These are phyloP conservation scores for Stenichneumon culpator DNA, from an alignment of 2,888 invertebrate genomes.

Conservation along the genomic window DNA sequence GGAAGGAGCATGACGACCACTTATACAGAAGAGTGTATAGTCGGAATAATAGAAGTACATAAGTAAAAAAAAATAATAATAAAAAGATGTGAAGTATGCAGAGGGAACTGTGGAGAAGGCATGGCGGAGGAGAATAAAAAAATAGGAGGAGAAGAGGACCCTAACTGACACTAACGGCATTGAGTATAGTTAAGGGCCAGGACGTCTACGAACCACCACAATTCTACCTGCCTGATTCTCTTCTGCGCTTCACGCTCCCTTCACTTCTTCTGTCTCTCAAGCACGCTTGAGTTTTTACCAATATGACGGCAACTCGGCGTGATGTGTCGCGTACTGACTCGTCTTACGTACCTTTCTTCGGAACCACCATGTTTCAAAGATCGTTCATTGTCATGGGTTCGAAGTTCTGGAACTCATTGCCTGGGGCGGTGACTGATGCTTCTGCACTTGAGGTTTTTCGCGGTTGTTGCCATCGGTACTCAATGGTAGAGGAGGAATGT, in stretches of 20 bases:
- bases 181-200: conserved; percentile 76
- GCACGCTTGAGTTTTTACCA: conserved; percentile 79
- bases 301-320: too few species aligned
- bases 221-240: conserved; percentile 76
- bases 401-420: too few species aligned
- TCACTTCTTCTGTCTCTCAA: conserved; percentile 65
- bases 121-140: conserved; percentile 37
- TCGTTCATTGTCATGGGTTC: too few species aligned
- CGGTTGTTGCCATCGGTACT: too few species aligned
- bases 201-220: conserved; percentile 81
- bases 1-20: conserved; percentile 37
- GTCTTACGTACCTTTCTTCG: too few species aligned
- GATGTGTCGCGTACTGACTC: too few species aligned
- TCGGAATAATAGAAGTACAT: conserved; percentile 59
- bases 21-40: conserved; percentile 44
- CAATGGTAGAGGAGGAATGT: too few species aligned
- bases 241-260: conserved; percentile 31
- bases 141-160: conserved; percentile 55
- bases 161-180: conserved; percentile 77
- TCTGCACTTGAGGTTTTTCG: too few species aligned
- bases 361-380: too few species aligned
- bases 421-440: too few species aligned
- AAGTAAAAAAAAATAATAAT: conserved; percentile 24
- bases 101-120: conserved; percentile 54
- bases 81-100: conserved; percentile 45